A percentile compares a stretch with the other conserved stretches of the same genome.
phyloP scores from a whole-genome alignment of 2,797 vertebrate species.

The Neosilurus hyrtlii region DNA sequence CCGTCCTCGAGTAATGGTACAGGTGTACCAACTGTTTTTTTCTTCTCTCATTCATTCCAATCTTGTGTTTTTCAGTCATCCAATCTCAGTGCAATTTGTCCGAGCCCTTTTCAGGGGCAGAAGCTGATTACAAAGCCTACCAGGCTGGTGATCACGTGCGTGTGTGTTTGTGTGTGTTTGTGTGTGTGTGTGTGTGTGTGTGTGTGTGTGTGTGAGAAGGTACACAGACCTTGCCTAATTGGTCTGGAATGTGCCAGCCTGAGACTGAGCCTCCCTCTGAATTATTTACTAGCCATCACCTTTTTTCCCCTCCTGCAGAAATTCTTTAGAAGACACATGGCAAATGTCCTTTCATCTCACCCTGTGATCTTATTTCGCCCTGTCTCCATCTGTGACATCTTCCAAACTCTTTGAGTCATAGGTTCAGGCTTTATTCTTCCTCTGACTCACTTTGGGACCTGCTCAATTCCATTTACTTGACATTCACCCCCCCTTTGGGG shows the following conservation, averaged over 20 bases:
- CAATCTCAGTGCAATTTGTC: slow-evolving; percentile 35
- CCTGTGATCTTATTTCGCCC: slow-evolving; percentile 48
- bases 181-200: not conserved
- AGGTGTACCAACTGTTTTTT: slow-evolving; percentile 24
- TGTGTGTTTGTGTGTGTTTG: not conserved
- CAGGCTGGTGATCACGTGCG: slow-evolving; percentile 60
- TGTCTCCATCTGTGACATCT: slow-evolving; percentile 48
- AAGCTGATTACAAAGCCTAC: slow-evolving; percentile 19
- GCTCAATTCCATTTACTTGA: slow-evolving; percentile 31
- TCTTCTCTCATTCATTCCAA: slow-evolving; percentile 9
- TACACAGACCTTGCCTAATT: slow-evolving; percentile 25
- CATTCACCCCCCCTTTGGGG: slow-evolving; percentile 15
- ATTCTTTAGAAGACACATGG: slow-evolving; percentile 37
- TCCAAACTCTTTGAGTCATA: slow-evolving; percentile 71
- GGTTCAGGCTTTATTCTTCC: slow-evolving; percentile 66
- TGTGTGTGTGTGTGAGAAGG: slow-evolving; percentile 20
- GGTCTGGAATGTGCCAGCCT: slow-evolving; percentile 17
- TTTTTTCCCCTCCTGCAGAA: slow-evolving; percentile 19
- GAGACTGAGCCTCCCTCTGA: slow-evolving; percentile 57
- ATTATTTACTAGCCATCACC: slow-evolving; percentile 31
- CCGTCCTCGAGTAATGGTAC: slow-evolving; percentile 3
- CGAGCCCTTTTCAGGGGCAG: slow-evolving; percentile 8
- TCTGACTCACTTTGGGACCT: slow-evolving; percentile 44
- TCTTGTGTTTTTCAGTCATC: slow-evolving; percentile 18
- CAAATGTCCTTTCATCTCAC: slow-evolving; percentile 32